Conservation (phyloP, 2,888 invertebrate species). For the Sisyra nigra region DNA sequence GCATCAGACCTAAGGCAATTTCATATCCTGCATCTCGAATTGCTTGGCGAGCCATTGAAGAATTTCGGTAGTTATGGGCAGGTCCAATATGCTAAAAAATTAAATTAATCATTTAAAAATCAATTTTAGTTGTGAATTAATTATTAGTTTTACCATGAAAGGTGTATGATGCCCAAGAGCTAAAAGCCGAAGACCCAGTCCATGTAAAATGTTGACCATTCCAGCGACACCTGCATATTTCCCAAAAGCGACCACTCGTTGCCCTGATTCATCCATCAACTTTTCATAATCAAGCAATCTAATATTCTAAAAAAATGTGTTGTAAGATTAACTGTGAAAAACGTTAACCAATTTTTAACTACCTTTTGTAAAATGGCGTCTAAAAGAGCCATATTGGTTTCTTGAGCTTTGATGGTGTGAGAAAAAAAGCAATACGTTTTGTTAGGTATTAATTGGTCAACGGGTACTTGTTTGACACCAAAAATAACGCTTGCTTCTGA, state of each 20-base stretch:
- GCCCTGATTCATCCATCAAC: conserved; percentile 75
- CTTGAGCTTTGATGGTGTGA: conserved; percentile 98
- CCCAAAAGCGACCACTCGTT: conserved; percentile 93
- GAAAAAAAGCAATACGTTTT: conserved; percentile 99
- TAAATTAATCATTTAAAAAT: conserved; percentile 6
- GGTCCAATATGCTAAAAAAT: conserved; percentile 76
- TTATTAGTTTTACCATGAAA: conserved; percentile 75
- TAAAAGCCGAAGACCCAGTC: conserved; percentile 79
- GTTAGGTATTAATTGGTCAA: conserved; percentile 82
- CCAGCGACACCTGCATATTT: conserved; percentile 98
- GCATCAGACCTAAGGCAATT: conserved; percentile 88
- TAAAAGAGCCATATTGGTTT: conserved; percentile 91
- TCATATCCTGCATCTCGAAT: conserved; percentile 99
- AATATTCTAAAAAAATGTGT: conserved; percentile 50
- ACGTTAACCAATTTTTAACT: conserved; percentile 8
- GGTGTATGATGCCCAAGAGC: conserved; percentile 98
- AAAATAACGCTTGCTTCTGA: conserved; percentile 92
- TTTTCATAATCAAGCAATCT: conserved; percentile 95
- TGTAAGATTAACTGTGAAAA: not conserved
- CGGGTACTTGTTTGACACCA: conserved; percentile 92
- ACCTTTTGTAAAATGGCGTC: conserved; percentile 90
- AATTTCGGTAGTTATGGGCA: conserved; percentile 96
- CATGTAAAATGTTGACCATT: conserved; percentile 96
- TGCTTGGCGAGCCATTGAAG: conserved; percentile 94
- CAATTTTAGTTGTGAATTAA: conserved; percentile 1